Conservation (phyloP, 2,113 vertebrate genomes). For the Picathartes gymnocephalus region DNA sequence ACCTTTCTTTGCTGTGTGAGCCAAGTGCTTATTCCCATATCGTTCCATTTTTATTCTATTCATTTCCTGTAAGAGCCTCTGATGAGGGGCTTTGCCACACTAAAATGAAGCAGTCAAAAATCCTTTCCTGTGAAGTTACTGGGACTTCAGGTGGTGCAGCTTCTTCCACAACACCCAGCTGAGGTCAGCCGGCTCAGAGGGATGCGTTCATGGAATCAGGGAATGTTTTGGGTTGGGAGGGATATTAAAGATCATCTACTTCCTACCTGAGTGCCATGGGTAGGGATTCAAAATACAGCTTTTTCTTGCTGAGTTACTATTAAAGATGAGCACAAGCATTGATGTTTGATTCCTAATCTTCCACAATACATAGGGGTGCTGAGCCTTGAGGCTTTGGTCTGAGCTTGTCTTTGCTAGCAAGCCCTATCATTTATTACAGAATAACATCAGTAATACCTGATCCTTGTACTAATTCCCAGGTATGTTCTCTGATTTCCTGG, state of each 20-base stretch:
- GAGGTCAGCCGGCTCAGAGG: background rate
- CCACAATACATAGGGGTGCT: fast-evolving
- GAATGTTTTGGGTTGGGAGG: background rate
- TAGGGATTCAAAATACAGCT: background rate
- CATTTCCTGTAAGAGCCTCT: background rate
- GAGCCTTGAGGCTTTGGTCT: background rate
- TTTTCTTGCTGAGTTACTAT: background rate
- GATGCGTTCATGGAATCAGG: background rate
- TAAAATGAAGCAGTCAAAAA: background rate
- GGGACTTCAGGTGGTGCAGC: background rate
- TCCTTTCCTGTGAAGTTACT: background rate
- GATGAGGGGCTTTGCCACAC: background rate
- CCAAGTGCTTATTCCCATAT: background rate
- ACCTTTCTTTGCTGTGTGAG: background rate
- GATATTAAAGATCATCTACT: no score
- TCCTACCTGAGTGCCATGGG: background rate
- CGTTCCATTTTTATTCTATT: background rate
- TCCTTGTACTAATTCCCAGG: background rate
- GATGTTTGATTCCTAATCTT: background rate
- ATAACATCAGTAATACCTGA: background rate
- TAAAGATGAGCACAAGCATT: background rate
- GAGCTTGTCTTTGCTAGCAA: background rate
- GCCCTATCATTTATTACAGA: background rate
- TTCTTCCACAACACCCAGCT: background rate
- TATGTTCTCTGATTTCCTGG: background rate